Percentiles rank a stretch among this genome's conserved stretches.
Conservation (phyloP, 2,797 vertebrate genomes). For the Triplophysa bombifrons region DNA sequence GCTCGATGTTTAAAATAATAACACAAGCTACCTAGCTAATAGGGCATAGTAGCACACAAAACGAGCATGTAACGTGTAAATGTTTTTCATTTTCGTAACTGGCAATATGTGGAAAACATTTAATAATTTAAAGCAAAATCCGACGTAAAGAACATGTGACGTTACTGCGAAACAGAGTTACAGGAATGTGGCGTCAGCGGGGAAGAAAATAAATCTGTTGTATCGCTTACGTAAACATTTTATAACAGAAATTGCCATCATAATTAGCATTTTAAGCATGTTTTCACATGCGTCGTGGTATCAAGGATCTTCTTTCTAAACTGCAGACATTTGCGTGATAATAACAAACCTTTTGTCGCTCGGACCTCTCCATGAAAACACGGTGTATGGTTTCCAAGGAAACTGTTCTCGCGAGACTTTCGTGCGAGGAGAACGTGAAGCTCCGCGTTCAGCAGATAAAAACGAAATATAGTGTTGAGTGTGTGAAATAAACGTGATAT, state of each 20-base stretch:
- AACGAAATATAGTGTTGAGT: too few species aligned
- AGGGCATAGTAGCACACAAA: neutral
- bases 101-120: too few species aligned
- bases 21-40: too few species aligned
- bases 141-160: neutral
- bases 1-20: neutral
- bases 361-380: slow-evolving; percentile 64
- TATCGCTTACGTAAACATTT: neutral
- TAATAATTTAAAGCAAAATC: neutral
- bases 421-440: neutral
- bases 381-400: slow-evolving; percentile 53
- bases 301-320: neutral
- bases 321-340: neutral
- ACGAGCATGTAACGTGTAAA: neutral
- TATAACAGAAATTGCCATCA: neutral
- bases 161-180: neutral
- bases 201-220: neutral
- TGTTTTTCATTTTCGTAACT: too few species aligned
- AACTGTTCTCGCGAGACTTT: slow-evolving; percentile 57
- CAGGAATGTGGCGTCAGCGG: neutral
- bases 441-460: too few species aligned
- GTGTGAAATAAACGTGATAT: too few species aligned
- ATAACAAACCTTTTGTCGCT: slow-evolving; percentile 70
- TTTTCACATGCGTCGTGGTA: neutral
- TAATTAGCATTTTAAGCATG: neutral